Percentiles rank a stretch among this genome's conserved stretches.
Conservation (phyloP, 1,140 invertebrate genomes). For the Anastrepha obliqua region DNA sequence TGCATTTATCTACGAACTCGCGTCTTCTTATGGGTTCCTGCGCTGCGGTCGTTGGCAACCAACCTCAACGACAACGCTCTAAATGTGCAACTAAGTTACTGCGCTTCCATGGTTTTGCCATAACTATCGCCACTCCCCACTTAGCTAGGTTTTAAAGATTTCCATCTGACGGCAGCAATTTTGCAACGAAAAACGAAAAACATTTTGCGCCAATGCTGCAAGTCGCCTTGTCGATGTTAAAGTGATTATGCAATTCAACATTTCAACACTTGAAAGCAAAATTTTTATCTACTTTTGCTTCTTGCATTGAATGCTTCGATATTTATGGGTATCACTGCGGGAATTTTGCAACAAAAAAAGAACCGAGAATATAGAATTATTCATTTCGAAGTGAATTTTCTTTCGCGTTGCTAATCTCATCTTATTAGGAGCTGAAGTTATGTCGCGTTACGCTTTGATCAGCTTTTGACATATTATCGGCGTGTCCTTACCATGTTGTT, state of each 20-base stretch:
- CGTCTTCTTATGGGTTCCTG: constrained; percentile 8
- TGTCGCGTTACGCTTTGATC: too few relatives aligned
- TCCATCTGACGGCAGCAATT: constrained; percentile 38
- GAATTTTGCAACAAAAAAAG: too few relatives aligned
- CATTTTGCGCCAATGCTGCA: constrained; percentile 14
- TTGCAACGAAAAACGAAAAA: neutral
- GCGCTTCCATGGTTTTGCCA: neutral
- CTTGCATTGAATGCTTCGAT: neutral
- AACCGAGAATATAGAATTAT: too few relatives aligned
- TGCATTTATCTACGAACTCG: constrained; percentile 7
- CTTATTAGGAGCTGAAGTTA: too few relatives aligned
- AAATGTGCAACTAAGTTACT: neutral
- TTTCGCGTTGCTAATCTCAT: too few relatives aligned
- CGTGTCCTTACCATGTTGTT: too few relatives aligned
- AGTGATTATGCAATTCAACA: constrained; percentile 46
- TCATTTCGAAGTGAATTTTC: neutral
- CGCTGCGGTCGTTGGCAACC: constrained; percentile 5
- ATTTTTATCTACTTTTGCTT: neutral
- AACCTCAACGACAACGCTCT: neutral
- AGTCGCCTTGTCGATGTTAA: constrained; percentile 25
- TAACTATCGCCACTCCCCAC: neutral
- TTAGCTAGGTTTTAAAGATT: constrained; percentile 1
- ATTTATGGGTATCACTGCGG: neutral
- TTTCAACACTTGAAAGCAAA: constrained; percentile 12
- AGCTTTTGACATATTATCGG: too few relatives aligned